Evolutionary conservation across 2,888 invertebrate genomes (phyloP).

Genomic region (Arge pagana): DNA sequence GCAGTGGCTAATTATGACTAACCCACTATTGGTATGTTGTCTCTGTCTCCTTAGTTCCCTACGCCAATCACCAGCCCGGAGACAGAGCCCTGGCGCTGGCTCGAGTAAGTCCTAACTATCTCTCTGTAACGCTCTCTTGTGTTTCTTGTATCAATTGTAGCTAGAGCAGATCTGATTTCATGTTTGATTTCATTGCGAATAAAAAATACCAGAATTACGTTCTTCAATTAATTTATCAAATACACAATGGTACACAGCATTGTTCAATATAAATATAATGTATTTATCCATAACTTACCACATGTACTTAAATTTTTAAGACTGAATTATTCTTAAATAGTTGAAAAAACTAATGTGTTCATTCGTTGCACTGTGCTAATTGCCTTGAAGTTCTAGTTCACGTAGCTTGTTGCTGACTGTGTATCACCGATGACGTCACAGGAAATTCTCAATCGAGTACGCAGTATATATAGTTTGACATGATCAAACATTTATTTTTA

Average conservation of each 20-base stretch:
- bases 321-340: no score
- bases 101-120: conserved; percentile 70
- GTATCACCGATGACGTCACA: conserved; percentile 1
- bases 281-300: no score
- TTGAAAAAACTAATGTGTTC: no score
- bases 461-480: no score
- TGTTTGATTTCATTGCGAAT: not conserved
- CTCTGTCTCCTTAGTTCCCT: conserved; percentile 73
- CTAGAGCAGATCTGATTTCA: conserved; percentile 5
- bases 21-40: conserved; percentile 37
- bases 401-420: conserved; percentile 1
- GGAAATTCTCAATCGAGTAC: conserved; percentile 14
- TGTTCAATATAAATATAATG: no score
- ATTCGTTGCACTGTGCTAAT: no score
- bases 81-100: conserved; percentile 89
- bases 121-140: conserved; percentile 17
- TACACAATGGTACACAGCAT: no score
- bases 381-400: no score
- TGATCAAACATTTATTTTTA: no score
- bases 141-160: conserved; percentile 13
- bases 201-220: no score
- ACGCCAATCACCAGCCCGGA: conserved; percentile 88
- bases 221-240: no score
- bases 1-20: conserved; percentile 22
- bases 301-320: no score